A percentile compares a stretch with the other conserved stretches of the same genome.
Conservation (phyloP, 2,888 invertebrate genomes). For the Neoitamus cyanurus region DNA sequence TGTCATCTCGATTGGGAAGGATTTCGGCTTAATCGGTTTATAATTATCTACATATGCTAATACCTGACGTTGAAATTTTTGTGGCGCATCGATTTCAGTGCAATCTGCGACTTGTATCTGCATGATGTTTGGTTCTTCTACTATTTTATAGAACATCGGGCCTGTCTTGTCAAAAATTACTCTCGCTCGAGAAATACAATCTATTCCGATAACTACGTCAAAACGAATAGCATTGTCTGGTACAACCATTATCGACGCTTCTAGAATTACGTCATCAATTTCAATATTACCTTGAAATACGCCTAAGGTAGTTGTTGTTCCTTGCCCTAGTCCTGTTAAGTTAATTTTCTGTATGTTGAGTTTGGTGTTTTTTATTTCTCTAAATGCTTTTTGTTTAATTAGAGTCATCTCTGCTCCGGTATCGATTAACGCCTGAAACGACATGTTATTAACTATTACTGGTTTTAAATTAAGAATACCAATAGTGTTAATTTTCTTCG, state of each 20-base stretch:
- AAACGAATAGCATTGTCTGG: background rate
- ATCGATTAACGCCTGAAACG: conserved; percentile 24
- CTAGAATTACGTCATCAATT: background rate
- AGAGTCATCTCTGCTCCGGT: background rate
- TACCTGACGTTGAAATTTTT: background rate
- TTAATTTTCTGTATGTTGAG: background rate
- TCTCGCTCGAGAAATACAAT: background rate
- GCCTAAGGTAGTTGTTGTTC: background rate
- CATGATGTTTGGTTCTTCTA: background rate
- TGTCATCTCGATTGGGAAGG: conserved; percentile 41
- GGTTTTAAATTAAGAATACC: background rate
- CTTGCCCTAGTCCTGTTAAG: background rate
- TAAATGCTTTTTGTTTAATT: background rate
- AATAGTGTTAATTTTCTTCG: background rate
- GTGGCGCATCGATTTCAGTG: conserved; percentile 12
- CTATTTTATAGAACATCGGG: background rate
- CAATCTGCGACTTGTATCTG: background rate
- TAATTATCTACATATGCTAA: background rate
- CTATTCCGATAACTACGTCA: background rate
- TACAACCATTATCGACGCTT: background rate
- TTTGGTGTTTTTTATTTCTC: background rate
- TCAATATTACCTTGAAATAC: background rate
- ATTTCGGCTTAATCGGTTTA: background rate
- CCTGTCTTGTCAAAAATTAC: background rate
- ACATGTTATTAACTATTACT: background rate